A percentile compares a stretch with the other conserved stretches of the same genome.
Conservation (phyloP, 53 echinoderm and acorn worm genomes). For the Holothuria leucospilota region DNA sequence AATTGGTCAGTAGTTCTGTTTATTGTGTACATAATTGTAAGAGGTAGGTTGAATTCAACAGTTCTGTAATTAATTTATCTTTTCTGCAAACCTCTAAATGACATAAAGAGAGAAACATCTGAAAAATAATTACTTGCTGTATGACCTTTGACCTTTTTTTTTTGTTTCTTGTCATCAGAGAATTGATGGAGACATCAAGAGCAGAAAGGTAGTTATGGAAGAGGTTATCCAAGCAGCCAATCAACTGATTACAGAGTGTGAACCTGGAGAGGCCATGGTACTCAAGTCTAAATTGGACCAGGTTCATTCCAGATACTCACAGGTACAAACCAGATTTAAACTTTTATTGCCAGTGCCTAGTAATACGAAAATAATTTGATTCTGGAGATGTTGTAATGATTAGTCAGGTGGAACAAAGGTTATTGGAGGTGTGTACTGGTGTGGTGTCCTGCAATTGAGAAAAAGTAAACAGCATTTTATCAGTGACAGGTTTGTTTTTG, state of each 20-base stretch:
- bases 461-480: no score
- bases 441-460: no score
- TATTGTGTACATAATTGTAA: no score
- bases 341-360: no score
- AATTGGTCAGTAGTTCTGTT: no score
- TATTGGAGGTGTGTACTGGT: no score
- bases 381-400: no score
- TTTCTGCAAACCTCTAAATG: neutral
- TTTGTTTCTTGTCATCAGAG: slow-evolving; percentile 49
- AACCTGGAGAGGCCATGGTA: slow-evolving; percentile 82
- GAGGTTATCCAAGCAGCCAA: slow-evolving; percentile 74
- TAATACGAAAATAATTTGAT: no score
- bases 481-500: no score
- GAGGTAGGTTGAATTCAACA: no score
- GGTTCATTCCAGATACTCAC: slow-evolving; percentile 77
- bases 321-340: slow-evolving; percentile 46
- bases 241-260: slow-evolving; percentile 77
- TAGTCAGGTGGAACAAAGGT: no score
- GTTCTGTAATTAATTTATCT: no score
- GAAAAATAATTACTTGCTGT: neutral
- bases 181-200: slow-evolving; percentile 78
- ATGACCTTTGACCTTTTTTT: neutral
- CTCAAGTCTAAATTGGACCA: slow-evolving; percentile 84
- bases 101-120: neutral
- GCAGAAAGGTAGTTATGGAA: slow-evolving; percentile 72